A percentile compares a stretch with the other conserved stretches of the same genome.
These are phyloP conservation scores for Heliconius charithonia DNA, from an alignment of 2,888 invertebrate species.

Conservation along the genomic window DNA sequence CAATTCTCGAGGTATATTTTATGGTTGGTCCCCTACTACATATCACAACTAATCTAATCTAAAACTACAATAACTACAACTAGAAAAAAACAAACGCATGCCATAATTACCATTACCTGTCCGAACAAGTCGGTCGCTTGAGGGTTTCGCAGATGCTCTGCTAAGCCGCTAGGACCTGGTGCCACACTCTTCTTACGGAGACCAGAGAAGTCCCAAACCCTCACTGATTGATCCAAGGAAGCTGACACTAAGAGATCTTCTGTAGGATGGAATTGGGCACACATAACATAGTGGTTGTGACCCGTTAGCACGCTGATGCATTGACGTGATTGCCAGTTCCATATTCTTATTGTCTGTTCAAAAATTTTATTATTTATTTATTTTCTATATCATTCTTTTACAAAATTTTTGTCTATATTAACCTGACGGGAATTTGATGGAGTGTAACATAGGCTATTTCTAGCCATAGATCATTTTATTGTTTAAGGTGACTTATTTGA, in stretches of 20 bases:
- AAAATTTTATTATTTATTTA: too few species aligned
- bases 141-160: constrained; percentile 93
- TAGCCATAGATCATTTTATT: too few species aligned
- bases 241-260: constrained; percentile 99
- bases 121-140: constrained; percentile 97
- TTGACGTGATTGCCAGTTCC: constrained; percentile 99
- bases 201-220: constrained; percentile 99
- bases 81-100: constrained; percentile 32
- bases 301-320: constrained; percentile 97
- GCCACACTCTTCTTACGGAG: constrained; percentile 98
- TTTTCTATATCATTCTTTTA: too few species aligned
- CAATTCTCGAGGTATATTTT: too few species aligned
- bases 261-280: constrained; percentile 97
- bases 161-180: constrained; percentile 95
- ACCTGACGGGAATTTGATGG: too few species aligned
- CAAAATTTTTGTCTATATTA: too few species aligned
- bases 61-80: background rate
- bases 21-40: background rate
- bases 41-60: background rate
- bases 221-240: constrained; percentile 98
- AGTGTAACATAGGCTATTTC: too few species aligned
- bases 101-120: constrained; percentile 66
- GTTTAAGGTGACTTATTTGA: too few species aligned
- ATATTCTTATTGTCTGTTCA: constrained; percentile 95
- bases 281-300: constrained; percentile 99